Percentiles rank a stretch among this genome's conserved stretches.
Evolutionary conservation across 2,113 vertebrate species (phyloP).

Genomic region (Protobothrops flavoviridis): DNA sequence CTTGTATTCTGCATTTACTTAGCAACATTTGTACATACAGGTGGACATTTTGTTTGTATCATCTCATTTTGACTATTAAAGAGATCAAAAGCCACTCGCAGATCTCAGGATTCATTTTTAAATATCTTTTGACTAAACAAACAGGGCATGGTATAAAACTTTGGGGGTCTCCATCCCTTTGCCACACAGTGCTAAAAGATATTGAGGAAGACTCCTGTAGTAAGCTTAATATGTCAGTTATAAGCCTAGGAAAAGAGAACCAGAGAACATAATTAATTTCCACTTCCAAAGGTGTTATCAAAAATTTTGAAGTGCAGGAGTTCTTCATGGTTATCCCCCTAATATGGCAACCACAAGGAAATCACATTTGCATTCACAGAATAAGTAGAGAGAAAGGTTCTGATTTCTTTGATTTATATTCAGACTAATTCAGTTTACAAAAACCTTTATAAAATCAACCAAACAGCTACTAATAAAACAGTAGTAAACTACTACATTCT

Average conservation of each 20-base stretch:
- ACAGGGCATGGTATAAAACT: neutral
- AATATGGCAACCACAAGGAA: neutral
- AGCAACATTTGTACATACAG: neutral
- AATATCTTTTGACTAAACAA: neutral
- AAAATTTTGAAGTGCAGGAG: neutral
- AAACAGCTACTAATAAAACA: neutral
- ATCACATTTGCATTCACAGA: neutral
- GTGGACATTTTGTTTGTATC: neutral
- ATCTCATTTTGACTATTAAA: neutral
- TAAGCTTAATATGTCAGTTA: neutral
- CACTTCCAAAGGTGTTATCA: no score
- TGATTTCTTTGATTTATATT: neutral
- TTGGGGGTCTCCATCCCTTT: neutral
- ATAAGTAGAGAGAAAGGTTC: neutral
- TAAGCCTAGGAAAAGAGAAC: neutral
- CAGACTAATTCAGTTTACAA: neutral
- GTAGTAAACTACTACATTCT: neutral
- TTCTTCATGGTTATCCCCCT: neutral
- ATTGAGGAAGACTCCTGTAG: neutral
- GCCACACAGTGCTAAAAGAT: neutral
- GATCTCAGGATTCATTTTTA: neutral
- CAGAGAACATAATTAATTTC: neutral
- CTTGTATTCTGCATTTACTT: neutral
- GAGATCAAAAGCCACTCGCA: neutral
- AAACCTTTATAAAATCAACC: neutral